Evolutionary conservation across 2,113 vertebrate species (phyloP).

Genomic region (Prionailurus viverrinus): DNA sequence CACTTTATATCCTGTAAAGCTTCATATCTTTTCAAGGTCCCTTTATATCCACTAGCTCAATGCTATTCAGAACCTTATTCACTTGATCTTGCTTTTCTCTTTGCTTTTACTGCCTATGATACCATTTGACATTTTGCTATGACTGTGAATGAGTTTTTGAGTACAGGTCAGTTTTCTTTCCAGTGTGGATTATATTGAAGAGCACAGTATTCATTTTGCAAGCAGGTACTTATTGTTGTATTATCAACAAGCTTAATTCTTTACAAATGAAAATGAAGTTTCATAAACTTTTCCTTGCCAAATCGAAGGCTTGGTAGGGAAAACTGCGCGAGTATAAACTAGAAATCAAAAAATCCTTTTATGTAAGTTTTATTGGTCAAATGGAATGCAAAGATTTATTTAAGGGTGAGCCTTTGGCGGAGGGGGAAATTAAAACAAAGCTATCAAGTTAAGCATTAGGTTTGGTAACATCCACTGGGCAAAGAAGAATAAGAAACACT

Average conservation of each 20-base stretch:
- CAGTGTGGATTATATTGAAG: not conserved
- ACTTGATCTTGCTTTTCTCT: not conserved
- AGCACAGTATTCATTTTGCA: constrained; percentile 15
- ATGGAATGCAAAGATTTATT: not conserved
- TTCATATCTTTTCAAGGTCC: not conserved
- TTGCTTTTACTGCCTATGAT: not conserved
- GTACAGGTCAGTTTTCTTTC: constrained; percentile 45
- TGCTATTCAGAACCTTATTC: not conserved
- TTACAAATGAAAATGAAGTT: constrained; percentile 42
- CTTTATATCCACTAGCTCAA: not conserved
- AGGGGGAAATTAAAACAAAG: not conserved
- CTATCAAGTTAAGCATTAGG: not conserved
- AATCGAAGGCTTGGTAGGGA: not conserved
- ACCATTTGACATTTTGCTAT: not conserved
- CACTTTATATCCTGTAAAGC: not conserved
- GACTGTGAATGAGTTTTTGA: constrained; percentile 7
- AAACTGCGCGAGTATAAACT: not conserved
- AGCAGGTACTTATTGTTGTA: not conserved
- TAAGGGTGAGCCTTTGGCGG: not conserved
- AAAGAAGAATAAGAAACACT: constrained; percentile 65
- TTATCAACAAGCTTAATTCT: constrained; percentile 38
- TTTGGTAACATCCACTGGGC: not conserved
- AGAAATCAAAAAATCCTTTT: constrained; percentile 6
- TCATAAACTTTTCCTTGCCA: constrained; percentile 38
- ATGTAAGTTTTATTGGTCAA: not conserved